Percentiles rank a stretch among this genome's conserved stretches.
phyloP scores from a whole-genome alignment of 2,113 vertebrate species.

The Antidorcas marsupialis region DNA sequence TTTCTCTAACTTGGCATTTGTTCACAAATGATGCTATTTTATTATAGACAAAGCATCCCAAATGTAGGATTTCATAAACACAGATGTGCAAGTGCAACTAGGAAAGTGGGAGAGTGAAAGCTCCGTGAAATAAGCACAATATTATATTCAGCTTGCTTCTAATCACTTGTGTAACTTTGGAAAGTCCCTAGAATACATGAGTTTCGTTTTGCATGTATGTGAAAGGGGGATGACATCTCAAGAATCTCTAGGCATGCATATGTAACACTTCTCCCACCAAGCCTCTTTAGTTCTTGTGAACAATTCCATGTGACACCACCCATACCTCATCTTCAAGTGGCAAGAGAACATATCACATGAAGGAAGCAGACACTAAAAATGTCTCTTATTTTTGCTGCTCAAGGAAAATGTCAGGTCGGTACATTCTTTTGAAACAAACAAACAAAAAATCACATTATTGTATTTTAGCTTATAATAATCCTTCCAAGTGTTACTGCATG shows the following conservation, averaged over 20 bases:
- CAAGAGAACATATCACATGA: no score
- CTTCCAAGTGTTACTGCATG: no score
- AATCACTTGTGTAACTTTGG: neutral
- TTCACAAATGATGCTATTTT: conserved; percentile 69
- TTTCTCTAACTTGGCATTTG: neutral
- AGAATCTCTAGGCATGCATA: rapidly evolving
- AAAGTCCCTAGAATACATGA: neutral
- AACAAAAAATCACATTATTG: neutral
- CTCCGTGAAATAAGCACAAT: neutral
- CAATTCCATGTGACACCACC: rapidly evolving
- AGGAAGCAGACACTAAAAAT: neutral
- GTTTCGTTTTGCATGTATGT: neutral
- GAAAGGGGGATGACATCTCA: neutral
- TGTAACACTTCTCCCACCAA: neutral
- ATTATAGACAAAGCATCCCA: conserved; percentile 69
- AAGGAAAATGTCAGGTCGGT: neutral
- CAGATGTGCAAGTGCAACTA: conserved; percentile 62
- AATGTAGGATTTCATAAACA: conserved; percentile 63
- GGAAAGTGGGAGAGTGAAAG: neutral
- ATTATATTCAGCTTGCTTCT: neutral
- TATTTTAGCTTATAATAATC: neutral
- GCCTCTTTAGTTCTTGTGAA: neutral
- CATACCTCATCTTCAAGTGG: neutral
- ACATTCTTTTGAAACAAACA: neutral
- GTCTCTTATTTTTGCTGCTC: neutral